These are phyloP conservation scores for Arenaria interpres DNA, from an alignment of 2,113 vertebrate species.

Conservation along the genomic window DNA sequence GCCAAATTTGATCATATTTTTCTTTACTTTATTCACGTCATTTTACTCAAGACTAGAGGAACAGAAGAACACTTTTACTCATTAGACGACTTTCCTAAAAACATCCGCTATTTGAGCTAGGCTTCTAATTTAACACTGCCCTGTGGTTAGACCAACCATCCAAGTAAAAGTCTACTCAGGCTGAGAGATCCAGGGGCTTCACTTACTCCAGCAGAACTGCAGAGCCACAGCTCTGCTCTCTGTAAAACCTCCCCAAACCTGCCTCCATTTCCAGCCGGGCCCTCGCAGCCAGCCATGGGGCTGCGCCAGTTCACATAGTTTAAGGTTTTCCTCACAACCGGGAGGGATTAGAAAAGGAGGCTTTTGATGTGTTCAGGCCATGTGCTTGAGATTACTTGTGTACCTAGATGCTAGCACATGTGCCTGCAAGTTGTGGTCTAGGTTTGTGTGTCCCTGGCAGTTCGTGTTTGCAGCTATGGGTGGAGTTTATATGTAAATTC, in stretches of 20 bases:
- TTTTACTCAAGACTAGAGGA: background rate
- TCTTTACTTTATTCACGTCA: background rate
- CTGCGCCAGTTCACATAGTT: background rate
- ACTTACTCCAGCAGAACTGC: background rate
- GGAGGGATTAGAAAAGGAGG: constrained; percentile 16
- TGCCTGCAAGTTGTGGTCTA: constrained; percentile 17
- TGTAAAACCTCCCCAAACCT: background rate
- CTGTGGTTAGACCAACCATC: background rate
- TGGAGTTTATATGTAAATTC: background rate
- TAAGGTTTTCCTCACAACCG: background rate
- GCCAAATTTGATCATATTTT: background rate
- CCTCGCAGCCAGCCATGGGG: background rate
- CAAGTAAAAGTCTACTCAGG: background rate
- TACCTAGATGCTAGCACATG: constrained; percentile 5
- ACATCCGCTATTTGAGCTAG: background rate
- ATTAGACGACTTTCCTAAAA: background rate
- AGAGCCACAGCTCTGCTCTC: background rate
- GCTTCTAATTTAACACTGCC: background rate
- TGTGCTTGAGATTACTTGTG: constrained; percentile 29
- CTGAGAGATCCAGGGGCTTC: background rate
- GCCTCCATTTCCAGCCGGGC: background rate
- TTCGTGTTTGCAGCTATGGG: background rate
- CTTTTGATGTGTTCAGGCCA: constrained; percentile 36
- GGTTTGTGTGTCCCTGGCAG: constrained; percentile 6
- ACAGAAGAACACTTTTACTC: background rate